A percentile compares a stretch with the other conserved stretches of the same genome.
Evolutionary conservation across 1,140 invertebrate genomes (phyloP).

Genomic region (Drosophila bifasciata): DNA sequence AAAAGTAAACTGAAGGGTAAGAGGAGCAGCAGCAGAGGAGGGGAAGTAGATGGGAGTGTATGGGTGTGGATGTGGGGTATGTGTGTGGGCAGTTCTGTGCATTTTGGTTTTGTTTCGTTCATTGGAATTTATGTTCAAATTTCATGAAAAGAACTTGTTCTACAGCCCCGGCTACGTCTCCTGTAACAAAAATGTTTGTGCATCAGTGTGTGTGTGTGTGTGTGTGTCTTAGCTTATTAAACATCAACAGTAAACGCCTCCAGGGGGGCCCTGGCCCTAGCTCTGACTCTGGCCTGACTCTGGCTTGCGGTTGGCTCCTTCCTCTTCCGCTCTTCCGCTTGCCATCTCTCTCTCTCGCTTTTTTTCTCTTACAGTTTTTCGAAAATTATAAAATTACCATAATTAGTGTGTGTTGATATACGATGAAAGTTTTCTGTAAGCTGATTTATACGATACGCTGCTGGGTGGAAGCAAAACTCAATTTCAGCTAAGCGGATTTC

Average conservation of each 20-base stretch:
- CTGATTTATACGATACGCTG: constrained; percentile 70
- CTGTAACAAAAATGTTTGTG: constrained; percentile 10
- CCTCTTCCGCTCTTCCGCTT: constrained; percentile 34
- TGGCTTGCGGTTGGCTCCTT: constrained; percentile 31
- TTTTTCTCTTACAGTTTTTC: constrained; percentile 42
- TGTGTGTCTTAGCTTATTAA: constrained; percentile 62
- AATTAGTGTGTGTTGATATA: constrained; percentile 76
- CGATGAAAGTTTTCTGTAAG: constrained; percentile 72
- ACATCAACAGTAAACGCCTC: constrained; percentile 72
- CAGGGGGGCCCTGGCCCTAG: constrained; percentile 15
- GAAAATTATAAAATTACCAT: constrained; percentile 76
- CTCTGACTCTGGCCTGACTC: neutral
- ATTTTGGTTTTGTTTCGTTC: constrained; percentile 74
- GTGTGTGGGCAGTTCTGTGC: constrained; percentile 53
- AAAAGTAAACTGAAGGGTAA: constrained; percentile 46
- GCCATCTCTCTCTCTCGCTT: constrained; percentile 26
- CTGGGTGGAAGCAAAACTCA: constrained; percentile 19
- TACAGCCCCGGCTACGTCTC: constrained; percentile 43
- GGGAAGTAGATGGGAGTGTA: neutral
- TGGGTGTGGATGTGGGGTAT: constrained; percentile 7
- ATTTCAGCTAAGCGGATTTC: constrained; percentile 44
- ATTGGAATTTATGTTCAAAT: constrained; percentile 78
- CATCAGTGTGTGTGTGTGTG: constrained; percentile 22
- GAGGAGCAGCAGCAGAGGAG: constrained; percentile 1
- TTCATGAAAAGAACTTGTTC: constrained; percentile 77